These are phyloP conservation scores for Notothenia coriiceps DNA, from an alignment of 2,113 vertebrate species.

Conservation along the genomic window DNA sequence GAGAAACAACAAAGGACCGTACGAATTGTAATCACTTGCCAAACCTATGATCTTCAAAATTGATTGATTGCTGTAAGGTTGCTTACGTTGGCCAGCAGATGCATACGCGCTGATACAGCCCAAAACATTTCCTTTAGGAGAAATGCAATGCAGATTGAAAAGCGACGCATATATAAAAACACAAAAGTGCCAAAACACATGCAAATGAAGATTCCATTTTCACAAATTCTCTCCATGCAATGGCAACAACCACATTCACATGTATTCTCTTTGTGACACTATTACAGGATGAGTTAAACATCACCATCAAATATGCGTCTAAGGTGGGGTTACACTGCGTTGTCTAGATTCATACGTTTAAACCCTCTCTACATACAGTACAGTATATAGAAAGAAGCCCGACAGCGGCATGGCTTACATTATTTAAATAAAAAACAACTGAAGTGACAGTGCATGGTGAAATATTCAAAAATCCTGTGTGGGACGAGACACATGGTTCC, in stretches of 20 bases:
- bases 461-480: conserved; percentile 44
- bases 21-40: not conserved
- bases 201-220: no score
- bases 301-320: not conserved
- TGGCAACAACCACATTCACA: not conserved
- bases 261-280: not conserved
- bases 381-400: conserved; percentile 7
- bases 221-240: not conserved
- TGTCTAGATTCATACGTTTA: not conserved
- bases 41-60: not conserved
- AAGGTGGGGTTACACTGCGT: not conserved
- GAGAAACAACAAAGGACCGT: not conserved
- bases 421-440: conserved; percentile 24
- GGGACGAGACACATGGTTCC: not conserved
- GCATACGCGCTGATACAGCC: no score
- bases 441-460: conserved; percentile 30
- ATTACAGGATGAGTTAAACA: not conserved
- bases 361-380: not conserved
- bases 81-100: no score
- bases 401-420: not conserved
- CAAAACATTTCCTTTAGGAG: no score
- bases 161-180: no score
- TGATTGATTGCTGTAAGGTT: not conserved
- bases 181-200: no score
- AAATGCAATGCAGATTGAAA: no score